phyloP scores from a whole-genome alignment of 2,888 invertebrate genomes.

The Scaptomyza parva region DNA sequence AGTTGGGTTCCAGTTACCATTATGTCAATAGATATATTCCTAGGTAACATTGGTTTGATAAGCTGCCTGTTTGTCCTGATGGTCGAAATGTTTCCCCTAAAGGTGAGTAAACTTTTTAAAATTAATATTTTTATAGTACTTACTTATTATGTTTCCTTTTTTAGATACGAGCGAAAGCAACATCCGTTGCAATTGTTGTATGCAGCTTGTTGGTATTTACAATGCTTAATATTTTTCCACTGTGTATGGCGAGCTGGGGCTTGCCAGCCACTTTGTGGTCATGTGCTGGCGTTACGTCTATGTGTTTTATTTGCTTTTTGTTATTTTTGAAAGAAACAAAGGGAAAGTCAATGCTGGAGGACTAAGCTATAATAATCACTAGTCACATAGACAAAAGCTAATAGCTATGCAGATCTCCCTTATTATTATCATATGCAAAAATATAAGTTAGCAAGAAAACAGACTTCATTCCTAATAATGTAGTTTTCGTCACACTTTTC shows the following conservation, averaged over 20 bases:
- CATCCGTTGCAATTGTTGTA: slow-evolving; percentile 67
- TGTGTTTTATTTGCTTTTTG: slow-evolving; percentile 67
- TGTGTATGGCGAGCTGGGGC: slow-evolving; percentile 64
- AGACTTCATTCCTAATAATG: too few relatives aligned
- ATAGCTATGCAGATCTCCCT: too few relatives aligned
- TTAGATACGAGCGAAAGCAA: slow-evolving; percentile 78
- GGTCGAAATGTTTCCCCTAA: slow-evolving; percentile 82
- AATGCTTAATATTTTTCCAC: slow-evolving; percentile 77
- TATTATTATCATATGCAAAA: background rate
- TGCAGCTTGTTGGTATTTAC: slow-evolving; percentile 75
- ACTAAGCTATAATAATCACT: slow-evolving; percentile 21
- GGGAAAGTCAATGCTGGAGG: slow-evolving; percentile 71
- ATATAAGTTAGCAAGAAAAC: too few relatives aligned
- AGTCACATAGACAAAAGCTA: background rate
- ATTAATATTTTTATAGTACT: background rate
- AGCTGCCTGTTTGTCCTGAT: slow-evolving; percentile 81
- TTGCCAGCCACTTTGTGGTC: slow-evolving; percentile 76
- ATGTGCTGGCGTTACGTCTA: slow-evolving; percentile 54
- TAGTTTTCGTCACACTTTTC: too few relatives aligned
- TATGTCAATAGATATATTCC: slow-evolving; percentile 79
- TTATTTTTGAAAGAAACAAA: slow-evolving; percentile 79
- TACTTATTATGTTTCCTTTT: background rate
- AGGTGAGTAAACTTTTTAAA: slow-evolving; percentile 59
- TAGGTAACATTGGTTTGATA: slow-evolving; percentile 81
- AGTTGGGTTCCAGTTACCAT: slow-evolving; percentile 80